phyloP scores from a whole-genome alignment of 2,888 invertebrate species.

The Rhingia rostrata region DNA sequence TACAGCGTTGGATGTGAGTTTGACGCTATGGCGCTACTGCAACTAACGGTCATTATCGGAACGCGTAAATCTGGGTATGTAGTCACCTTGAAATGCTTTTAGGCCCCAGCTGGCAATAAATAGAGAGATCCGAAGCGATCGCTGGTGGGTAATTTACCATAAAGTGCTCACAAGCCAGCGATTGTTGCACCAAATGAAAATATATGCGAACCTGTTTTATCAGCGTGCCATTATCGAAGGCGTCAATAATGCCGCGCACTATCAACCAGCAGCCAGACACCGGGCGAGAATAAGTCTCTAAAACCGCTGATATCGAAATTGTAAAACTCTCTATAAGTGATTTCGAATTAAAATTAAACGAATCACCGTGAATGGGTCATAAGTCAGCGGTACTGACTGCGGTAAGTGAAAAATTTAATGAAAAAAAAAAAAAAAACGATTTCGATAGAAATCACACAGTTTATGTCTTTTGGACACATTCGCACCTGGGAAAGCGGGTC shows the following conservation, averaged over 20 bases:
- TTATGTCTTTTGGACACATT: constrained; percentile 50
- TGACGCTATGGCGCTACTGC: constrained; percentile 45
- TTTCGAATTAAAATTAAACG: constrained; percentile 62
- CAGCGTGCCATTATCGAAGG: constrained; percentile 55
- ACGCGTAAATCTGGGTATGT: constrained; percentile 53
- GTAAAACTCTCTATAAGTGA: constrained; percentile 55
- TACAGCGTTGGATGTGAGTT: constrained; percentile 30
- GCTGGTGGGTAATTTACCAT: constrained; percentile 18
- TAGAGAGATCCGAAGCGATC: constrained; percentile 27
- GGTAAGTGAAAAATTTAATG: constrained; percentile 64
- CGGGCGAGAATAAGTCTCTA: constrained; percentile 24
- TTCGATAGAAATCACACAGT: constrained; percentile 59
- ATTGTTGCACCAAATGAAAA: background rate
- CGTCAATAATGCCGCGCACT: constrained; percentile 65
- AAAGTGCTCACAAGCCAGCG: background rate
- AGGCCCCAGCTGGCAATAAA: constrained; percentile 19
- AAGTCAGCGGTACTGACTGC: constrained; percentile 38
- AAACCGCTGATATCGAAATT: constrained; percentile 28
- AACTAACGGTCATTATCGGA: constrained; percentile 29
- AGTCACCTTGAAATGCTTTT: constrained; percentile 70
- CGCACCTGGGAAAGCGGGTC: constrained; percentile 70
- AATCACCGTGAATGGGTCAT: constrained; percentile 62
- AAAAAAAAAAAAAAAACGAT: constrained; percentile 24
- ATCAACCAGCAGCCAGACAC: constrained; percentile 7
- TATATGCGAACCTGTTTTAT: constrained; percentile 48